Evolutionary conservation across 1,140 invertebrate genomes (phyloP), one percentile per base, ranked within the genome.

Genomic region (Polypedilum pembai): DNA sequence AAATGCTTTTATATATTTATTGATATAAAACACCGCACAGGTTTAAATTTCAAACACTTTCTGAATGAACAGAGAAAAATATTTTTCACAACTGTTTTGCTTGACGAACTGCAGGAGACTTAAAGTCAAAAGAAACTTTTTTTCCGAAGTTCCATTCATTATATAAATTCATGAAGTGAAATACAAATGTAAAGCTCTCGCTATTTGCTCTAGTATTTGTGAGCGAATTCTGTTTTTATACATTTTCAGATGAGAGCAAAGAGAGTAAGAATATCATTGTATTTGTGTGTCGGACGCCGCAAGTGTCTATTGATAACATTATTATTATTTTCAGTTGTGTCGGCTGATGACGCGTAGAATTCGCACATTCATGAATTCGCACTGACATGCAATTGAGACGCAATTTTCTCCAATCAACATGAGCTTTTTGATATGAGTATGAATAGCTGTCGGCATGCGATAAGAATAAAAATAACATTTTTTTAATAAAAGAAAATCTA

Each of bases 121-220:
- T 18, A 69, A 69, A 69, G 65, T 69, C 65, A 69, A 69, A 69
- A 69, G 65, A 69, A 69, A 69, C 65, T 69, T 69, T 20, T 69
- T 69, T 69, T 18, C 65, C 65, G 65, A 69, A 20, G 65, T 69
- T 69, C 65, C 65, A 69, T 69, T 69, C 65, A 69, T 69, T 69
- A 69, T 69, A 69, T 69, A 69, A 69, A 69, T 33, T 69, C 65
- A 18, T 33, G 24, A 33, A 33, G 5, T 33, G 65, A 69, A 69
- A 69, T 21, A 69, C 65, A 69, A n/a, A 69, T 21, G 17, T 18
- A 21, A 56, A 56, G 45, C 45, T 56, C 45, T n/a, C 45, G 45
- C n/a, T 56, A 15, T 4, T 15, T 12, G 12, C 12, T 10, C 5
- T 33, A 5, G 45, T 56, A 15, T 56, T 12, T 56, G 45, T 56